A percentile compares a stretch with the other conserved stretches of the same genome.
These are phyloP conservation scores for Leucophenga maculata DNA, from an alignment of 2,888 invertebrate species.

Conservation along the genomic window DNA sequence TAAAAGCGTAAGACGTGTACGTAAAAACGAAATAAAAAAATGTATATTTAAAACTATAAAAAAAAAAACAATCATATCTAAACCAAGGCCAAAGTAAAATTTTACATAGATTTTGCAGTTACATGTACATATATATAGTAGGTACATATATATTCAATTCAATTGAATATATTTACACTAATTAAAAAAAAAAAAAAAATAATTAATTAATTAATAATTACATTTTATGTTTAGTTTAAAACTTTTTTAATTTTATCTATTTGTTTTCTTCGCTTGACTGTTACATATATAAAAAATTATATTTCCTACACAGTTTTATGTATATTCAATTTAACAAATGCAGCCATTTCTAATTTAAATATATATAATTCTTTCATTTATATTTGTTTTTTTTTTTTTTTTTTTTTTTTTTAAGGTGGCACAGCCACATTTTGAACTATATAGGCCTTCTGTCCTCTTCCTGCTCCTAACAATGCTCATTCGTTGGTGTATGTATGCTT, in stretches of 20 bases:
- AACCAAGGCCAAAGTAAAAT: not conserved
- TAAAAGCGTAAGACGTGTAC: not conserved
- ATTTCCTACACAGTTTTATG: too few relatives aligned
- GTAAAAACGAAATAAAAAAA: not conserved
- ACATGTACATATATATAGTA: too few relatives aligned
- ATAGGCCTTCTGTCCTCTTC: constrained; percentile 50
- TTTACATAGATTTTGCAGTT: not conserved
- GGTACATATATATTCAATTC: too few relatives aligned
- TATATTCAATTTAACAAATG: constrained; percentile 43
- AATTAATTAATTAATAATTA: not conserved
- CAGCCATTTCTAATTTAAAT: constrained; percentile 43
- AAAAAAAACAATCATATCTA: not conserved
- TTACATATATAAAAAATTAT: constrained; percentile 5
- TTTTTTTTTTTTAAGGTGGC: constrained; percentile 48
- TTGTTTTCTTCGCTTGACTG: too few relatives aligned
- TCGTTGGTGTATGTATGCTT: constrained; percentile 34
- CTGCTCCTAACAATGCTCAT: constrained; percentile 30
- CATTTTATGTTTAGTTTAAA: not conserved
- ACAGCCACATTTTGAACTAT: constrained; percentile 63
- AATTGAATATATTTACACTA: not conserved
- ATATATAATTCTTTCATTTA: constrained; percentile 30
- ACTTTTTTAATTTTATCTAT: constrained; percentile 14
- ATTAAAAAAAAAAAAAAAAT: not conserved
- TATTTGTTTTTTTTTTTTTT: constrained; percentile 27
- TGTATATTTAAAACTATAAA: not conserved